Base-by-base conservation (phyloP, 2,797 vertebrate species). In the Odontamblyopus lacepedii region DNA sequence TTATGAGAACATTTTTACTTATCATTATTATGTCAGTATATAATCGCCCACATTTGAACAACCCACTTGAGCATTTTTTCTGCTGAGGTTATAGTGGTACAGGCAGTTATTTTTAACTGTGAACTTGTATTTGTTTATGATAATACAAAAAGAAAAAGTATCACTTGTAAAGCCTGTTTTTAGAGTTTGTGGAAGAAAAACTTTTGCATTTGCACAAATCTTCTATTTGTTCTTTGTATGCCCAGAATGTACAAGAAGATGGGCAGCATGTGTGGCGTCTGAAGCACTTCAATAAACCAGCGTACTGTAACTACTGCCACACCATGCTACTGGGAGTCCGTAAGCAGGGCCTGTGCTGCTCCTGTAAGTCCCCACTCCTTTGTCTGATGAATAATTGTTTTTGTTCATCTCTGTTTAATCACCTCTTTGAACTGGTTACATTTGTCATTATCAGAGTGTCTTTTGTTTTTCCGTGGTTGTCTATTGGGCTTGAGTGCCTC, bases 211-310 rank as follows among this genome's bases (percentile, higher is more conserved):
- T 35, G 32, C 7, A 35, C 32, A 35, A 35, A 5, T 35, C 32
- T 38, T 38, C 8, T 38, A 9, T 29, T 9, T 62, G 16, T 30
- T 35, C 5, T 3, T 57, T 23, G 2, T 59, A 38, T 69, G 68
- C 48, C 2, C 74, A 98, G 97, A 95, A 95, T 0, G 94, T 95
- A 48, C 95, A 95, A 78, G 96, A 97, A 0, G 97, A 98, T 0
- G 97, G 97, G 23, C 95, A 96, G 65, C 97, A 98, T 0, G 93
- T 95, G 38, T 98, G 97, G 97, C 96, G 93, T 85, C 88, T 98
- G 91, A 98, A 98, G 91, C 96, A 98, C 87, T 98, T 98, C 94
- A 98, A 97, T 93, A 98, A 97, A 70, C 96, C 96, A 0, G 96
- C 96, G 59, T 98, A 97, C 92, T 98, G 97, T 91, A 98, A 98